Evolutionary conservation across 30 jellyfish, hydroid and myxozoan species (phyloP).

Genomic region (Aurelia coerulea): DNA sequence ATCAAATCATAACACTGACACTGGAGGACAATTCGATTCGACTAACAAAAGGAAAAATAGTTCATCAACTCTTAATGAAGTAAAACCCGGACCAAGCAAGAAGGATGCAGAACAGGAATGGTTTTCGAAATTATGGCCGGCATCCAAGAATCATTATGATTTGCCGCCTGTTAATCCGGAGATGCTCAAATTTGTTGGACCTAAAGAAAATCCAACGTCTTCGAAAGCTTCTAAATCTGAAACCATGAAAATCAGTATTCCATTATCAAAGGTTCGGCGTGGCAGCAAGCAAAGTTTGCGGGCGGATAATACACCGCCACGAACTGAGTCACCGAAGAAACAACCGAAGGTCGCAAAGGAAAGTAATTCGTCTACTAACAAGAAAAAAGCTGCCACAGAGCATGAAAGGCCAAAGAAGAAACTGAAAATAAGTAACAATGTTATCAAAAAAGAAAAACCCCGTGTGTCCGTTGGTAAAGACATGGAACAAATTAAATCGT

Average conservation of each 20-base stretch:
- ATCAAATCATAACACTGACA: background rate
- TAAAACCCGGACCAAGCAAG: constrained; percentile 24
- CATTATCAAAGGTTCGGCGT: constrained; percentile 29
- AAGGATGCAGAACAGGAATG: constrained; percentile 57
- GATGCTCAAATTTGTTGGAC: constrained; percentile 24
- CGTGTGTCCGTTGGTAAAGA: constrained; percentile 62
- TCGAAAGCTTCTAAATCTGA: constrained; percentile 17
- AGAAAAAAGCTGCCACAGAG: background rate
- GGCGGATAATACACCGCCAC: background rate
- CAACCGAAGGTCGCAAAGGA: constrained; percentile 13
- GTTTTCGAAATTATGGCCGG: constrained; percentile 32
- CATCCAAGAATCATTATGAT: constrained; percentile 31
- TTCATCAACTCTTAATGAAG: constrained; percentile 34
- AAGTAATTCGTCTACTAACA: background rate
- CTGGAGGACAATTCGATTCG: background rate
- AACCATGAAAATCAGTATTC: constrained; percentile 35
- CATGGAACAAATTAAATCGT: constrained; percentile 51
- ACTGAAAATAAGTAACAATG: background rate
- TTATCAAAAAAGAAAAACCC: constrained; percentile 25
- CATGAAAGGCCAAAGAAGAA: constrained; percentile 2
- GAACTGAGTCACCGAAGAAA: constrained; percentile 7
- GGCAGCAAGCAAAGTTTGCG: constrained; percentile 10
- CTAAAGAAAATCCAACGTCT: background rate
- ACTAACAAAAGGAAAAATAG: constrained; percentile 1
- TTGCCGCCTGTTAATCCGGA: constrained; percentile 59